Evolutionary conservation across 2,797 vertebrate genomes (phyloP).

Genomic region (Delichon dasypus): DNA sequence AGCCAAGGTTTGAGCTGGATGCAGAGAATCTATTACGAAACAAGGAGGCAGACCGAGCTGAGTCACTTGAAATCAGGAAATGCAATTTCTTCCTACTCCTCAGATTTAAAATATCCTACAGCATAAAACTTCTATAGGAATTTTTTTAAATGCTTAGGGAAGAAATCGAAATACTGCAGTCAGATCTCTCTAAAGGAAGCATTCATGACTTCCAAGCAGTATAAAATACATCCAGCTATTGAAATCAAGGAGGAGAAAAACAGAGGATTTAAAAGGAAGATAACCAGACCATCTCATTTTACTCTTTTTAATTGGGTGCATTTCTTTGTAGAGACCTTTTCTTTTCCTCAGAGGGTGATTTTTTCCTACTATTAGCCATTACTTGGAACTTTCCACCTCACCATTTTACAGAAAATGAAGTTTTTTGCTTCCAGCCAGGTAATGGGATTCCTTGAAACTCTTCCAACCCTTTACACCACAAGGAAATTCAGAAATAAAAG

Average conservation of each 20-base stretch:
- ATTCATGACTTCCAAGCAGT: not conserved
- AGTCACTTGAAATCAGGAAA: slow-evolving; percentile 53
- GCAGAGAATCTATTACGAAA: slow-evolving; percentile 40
- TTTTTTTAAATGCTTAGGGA: not conserved
- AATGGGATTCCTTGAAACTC: slow-evolving; percentile 1
- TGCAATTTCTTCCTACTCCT: slow-evolving; percentile 54
- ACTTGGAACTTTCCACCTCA: not conserved
- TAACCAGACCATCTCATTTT: not conserved
- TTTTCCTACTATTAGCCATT: not conserved
- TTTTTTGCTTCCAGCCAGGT: not conserved
- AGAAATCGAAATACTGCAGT: slow-evolving; percentile 4
- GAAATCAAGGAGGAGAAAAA: not conserved
- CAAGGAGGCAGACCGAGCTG: slow-evolving; percentile 50
- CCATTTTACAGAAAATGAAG: not conserved
- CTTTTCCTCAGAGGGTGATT: not conserved
- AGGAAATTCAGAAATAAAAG: not conserved
- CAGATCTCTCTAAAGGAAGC: not conserved
- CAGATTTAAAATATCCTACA: slow-evolving; percentile 48
- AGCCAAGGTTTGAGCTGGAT: slow-evolving; percentile 33
- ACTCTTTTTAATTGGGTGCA: not conserved
- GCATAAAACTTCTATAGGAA: not conserved
- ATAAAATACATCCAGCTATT: not conserved
- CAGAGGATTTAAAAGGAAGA: not conserved
- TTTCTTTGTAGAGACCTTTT: not conserved
- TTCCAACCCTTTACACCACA: not conserved